Evolutionary conservation across 2,888 invertebrate species (phyloP), one percentile per base, ranked within the genome.

Genomic region (Thymelicus sylvestris): DNA sequence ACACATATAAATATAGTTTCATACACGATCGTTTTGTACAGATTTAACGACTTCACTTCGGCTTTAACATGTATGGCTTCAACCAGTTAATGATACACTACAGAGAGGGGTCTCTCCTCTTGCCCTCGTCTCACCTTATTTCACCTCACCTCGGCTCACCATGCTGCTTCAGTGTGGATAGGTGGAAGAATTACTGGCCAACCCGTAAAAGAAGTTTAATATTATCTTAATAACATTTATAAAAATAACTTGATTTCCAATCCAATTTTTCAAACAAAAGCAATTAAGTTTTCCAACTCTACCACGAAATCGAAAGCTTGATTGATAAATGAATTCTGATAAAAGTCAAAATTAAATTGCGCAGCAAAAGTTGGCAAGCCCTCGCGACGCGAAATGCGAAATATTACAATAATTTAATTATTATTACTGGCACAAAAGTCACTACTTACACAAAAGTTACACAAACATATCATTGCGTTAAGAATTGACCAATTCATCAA

Each of bases 321-420:
- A 59, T 59, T 59, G 59, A 59, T 38, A 59, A 59, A 59, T 59
- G 59, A 59, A 59, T 59, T 59, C 38, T 39, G 38, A 59, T 39
- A 38, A 38, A 59, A 59, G 59, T 59, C 55, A 59, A 59, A 59
- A 59, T 59, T 59, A 59, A 59, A 59, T 59, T 59, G 19, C 55
- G n/a, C 59, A 38, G 38, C 59, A 39, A 39, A 59, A 38, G 39
- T 59, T 59, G 38, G 59, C 38, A 39, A 38, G 7, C n/a, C 7
- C 39, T 59, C 39, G 12, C 39, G n/a, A 31, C 38, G 12, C 7
- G 4, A n/a, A 2, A n/a, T 13, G 6, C 6, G 59, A 59, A 38
- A 38, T 38, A n/a, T 13, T 39, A n/a, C 38, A 38, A 7, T 39
- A 59, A 38, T 59, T 59, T 39, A 38, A 38, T 38, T 38, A 6